Evolutionary conservation across 1,140 invertebrate species (phyloP).

Genomic region (Colletes gigas): DNA sequence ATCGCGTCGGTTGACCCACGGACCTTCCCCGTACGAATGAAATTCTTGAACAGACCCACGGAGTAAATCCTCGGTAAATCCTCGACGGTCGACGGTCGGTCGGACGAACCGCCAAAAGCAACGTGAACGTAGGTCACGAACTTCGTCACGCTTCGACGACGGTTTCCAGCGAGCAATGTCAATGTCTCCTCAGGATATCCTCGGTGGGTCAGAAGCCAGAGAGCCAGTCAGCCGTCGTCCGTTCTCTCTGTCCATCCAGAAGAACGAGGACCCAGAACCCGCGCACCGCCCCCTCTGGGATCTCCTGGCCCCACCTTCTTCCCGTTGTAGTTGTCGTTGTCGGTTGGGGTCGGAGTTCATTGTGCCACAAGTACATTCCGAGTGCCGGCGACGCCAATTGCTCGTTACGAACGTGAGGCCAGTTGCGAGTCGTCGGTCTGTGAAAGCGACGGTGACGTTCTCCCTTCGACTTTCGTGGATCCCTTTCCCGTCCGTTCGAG

Average conservation of each 20-base stretch:
- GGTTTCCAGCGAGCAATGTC: conserved; percentile 34
- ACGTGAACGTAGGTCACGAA: conserved; percentile 7
- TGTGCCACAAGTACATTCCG: conserved; percentile 74
- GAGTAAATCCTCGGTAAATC: too few relatives aligned
- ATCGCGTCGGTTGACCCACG: not conserved
- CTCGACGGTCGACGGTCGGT: too few relatives aligned
- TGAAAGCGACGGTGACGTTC: conserved; percentile 49
- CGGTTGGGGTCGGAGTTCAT: conserved; percentile 75
- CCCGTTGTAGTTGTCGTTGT: conserved; percentile 40
- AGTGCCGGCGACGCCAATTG: conserved; percentile 68
- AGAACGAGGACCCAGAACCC: conserved; percentile 6
- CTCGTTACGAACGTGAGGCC: conserved; percentile 54
- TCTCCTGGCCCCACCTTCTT: conserved; percentile 20
- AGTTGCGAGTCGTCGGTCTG: conserved; percentile 58
- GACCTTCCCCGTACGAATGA: not conserved
- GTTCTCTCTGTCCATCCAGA: conserved; percentile 31
- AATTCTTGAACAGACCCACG: too few relatives aligned
- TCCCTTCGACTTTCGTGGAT: not conserved
- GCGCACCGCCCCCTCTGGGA: conserved; percentile 36
- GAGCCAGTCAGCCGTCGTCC: too few relatives aligned
- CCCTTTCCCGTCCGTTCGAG: not conserved
- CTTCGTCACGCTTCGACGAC: conserved; percentile 23
- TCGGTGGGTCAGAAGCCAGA: not conserved
- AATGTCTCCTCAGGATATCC: conserved; percentile 63
- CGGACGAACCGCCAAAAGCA: too few relatives aligned